Base-by-base conservation (phyloP, 2,888 invertebrate genomes). In the Pecten maximus region DNA sequence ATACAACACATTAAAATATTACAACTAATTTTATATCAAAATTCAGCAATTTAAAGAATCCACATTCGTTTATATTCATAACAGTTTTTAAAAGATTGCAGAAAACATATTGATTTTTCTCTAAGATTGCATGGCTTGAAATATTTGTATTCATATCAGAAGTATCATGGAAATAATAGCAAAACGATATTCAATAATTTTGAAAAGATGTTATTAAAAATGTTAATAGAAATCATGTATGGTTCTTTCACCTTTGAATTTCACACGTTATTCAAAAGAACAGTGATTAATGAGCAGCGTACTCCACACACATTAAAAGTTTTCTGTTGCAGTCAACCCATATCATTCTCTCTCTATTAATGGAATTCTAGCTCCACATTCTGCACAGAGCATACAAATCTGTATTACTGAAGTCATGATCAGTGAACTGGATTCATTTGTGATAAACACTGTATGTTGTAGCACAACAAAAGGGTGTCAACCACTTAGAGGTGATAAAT, bases 241-340 rank as follows among this genome's bases (percentile, higher is more conserved):
- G 35, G 74, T 74, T 74, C 74, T 74, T 74, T 74, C 74, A 74
- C 35, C 74, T 74, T 60, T 74, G 74, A 74, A 74, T 74, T 74
- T 74, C 74, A 74, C 74, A 8, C 1, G 74, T 35, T 74, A 35
- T 74, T 74, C 35, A 74, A 74, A 28, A 35, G 48, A 0, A 23
- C 15, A 2, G 74, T 74, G 74, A 74, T 74, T 74, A 74, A 74
- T 74, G 74, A 74, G 23, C 12, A 10, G 35, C 74, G 23, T 2
- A 16, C 15, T 3, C 60, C n/a, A 16, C 60, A 23, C 60, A 60
- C 60, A 60, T 60, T 60, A 60, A 60, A 16, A n/a, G 6, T n/a
- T n/a, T 6, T 74, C 74, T 74, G 74, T 74, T 35, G 35, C 74
- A 28, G n/a, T 74, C 74, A 8, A 8, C 28, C 74, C 8, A 74